These are phyloP conservation scores for Cololabis saira DNA, from an alignment of 2,113 vertebrate genomes.

Conservation along the genomic window DNA sequence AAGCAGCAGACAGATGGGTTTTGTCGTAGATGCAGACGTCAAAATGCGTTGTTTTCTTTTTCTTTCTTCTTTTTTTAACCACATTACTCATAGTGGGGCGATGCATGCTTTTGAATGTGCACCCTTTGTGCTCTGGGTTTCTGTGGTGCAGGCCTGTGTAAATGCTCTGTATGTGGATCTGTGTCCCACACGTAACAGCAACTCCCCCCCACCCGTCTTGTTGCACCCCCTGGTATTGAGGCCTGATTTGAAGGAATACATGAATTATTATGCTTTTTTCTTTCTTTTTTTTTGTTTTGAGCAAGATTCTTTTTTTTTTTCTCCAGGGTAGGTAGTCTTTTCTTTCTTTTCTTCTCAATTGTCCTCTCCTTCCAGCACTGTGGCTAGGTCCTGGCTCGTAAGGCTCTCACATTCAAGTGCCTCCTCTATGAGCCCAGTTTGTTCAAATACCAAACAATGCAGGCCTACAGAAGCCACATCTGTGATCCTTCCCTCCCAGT, in stretches of 20 bases:
- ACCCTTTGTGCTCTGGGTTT: conserved; percentile 58
- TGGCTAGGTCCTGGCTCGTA: conserved; percentile 60
- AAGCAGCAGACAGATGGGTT: conserved; percentile 57
- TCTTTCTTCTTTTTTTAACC: conserved; percentile 26
- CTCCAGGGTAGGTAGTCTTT: conserved; percentile 15
- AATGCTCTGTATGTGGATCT: conserved; percentile 67
- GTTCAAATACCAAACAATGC: conserved; percentile 53
- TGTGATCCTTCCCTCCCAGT: conserved; percentile 31
- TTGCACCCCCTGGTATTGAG: conserved; percentile 9
- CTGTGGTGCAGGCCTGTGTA: conserved; percentile 70
- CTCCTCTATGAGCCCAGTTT: conserved; percentile 69
- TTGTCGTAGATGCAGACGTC: conserved; percentile 53
- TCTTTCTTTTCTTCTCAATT: conserved; percentile 25
- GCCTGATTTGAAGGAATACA: conserved; percentile 59
- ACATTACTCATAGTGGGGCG: conserved; percentile 56
- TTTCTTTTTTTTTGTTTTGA: neutral
- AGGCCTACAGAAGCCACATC: conserved; percentile 49
- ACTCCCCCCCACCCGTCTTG: neutral
- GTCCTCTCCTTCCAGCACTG: conserved; percentile 35
- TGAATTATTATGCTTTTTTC: conserved; percentile 45
- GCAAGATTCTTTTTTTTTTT: neutral
- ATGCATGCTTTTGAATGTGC: conserved; percentile 79
- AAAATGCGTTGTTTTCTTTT: conserved; percentile 20
- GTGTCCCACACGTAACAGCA: conserved; percentile 53
- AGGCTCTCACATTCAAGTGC: conserved; percentile 79